A percentile compares a stretch with the other conserved stretches of the same genome.
phyloP scores from a whole-genome alignment of 2,113 vertebrate genomes.

The Amblyornis subalaris region DNA sequence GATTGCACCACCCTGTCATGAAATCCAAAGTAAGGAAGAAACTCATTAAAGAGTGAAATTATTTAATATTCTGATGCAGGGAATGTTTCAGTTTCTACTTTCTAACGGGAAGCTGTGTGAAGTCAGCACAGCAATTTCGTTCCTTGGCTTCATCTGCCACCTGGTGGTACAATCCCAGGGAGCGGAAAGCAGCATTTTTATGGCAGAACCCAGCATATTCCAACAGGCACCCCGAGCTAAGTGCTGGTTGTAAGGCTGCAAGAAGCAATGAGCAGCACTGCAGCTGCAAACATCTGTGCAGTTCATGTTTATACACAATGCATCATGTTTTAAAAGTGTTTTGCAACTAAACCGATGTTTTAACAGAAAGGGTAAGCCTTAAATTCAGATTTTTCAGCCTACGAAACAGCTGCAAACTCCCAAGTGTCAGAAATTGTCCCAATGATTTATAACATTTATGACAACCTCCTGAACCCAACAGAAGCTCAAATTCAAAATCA shows the following conservation, averaged over 20 bases:
- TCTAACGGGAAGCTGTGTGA: accelerated
- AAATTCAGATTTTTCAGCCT: neutral
- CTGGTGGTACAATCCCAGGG: neutral
- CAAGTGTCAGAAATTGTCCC: neutral
- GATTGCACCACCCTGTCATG: too few species aligned
- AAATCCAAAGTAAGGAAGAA: neutral
- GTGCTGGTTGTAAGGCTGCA: accelerated
- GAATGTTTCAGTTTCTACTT: neutral
- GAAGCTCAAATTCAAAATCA: neutral
- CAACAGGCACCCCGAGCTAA: accelerated
- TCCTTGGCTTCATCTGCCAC: conserved; percentile 15
- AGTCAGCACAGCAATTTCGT: accelerated
- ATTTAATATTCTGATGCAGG: neutral
- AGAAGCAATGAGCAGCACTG: neutral
- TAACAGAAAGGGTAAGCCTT: neutral
- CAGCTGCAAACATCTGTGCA: neutral
- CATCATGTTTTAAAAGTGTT: accelerated
- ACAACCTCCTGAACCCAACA: neutral
- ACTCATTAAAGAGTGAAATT: neutral
- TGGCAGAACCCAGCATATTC: accelerated
- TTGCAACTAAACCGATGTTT: neutral
- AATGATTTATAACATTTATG: neutral
- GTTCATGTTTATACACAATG: neutral
- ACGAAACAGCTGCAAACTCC: neutral
- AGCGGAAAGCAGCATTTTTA: neutral